Conservation (phyloP, 2,888 invertebrate genomes). For the Tachina lurida region DNA sequence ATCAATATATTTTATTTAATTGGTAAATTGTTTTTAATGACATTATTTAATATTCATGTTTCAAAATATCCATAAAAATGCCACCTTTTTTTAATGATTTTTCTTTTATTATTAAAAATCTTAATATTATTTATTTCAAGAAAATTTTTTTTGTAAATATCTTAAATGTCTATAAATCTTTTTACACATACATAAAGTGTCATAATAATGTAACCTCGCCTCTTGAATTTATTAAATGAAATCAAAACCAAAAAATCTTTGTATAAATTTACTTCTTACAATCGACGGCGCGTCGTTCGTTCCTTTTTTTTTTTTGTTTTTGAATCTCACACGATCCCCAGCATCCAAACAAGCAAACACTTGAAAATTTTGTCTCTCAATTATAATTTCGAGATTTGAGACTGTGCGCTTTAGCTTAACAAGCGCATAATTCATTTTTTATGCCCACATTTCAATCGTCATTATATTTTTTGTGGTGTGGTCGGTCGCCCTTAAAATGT, state of each 20-base stretch:
- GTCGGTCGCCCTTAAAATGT: slow-evolving; percentile 46
- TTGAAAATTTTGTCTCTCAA: slow-evolving; percentile 65
- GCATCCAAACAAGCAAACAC: slow-evolving; percentile 15
- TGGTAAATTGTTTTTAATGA: slow-evolving; percentile 63
- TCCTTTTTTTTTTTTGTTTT: too few species aligned
- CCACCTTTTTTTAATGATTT: slow-evolving; percentile 53
- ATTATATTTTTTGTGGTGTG: slow-evolving; percentile 38
- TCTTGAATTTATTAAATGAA: slow-evolving; percentile 65
- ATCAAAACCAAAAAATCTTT: slow-evolving; percentile 48
- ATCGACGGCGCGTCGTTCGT: background rate
- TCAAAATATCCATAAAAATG: slow-evolving; percentile 35
- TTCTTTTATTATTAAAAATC: slow-evolving; percentile 16
- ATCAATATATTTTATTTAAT: slow-evolving; percentile 60
- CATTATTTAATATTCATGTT: slow-evolving; percentile 47
- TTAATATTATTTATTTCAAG: slow-evolving; percentile 32
- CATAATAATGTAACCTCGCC: slow-evolving; percentile 71
- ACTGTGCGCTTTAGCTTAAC: slow-evolving; percentile 70
- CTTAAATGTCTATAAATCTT: slow-evolving; percentile 70
- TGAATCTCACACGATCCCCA: slow-evolving; percentile 21
- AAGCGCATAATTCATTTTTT: slow-evolving; percentile 76
- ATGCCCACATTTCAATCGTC: slow-evolving; percentile 74
- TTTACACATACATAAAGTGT: slow-evolving; percentile 69
- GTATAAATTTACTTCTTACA: slow-evolving; percentile 48
- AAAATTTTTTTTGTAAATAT: slow-evolving; percentile 55
- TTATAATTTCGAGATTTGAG: slow-evolving; percentile 58